phyloP scores from a whole-genome alignment of 2,888 invertebrate species.

The Leucoma salicis region DNA sequence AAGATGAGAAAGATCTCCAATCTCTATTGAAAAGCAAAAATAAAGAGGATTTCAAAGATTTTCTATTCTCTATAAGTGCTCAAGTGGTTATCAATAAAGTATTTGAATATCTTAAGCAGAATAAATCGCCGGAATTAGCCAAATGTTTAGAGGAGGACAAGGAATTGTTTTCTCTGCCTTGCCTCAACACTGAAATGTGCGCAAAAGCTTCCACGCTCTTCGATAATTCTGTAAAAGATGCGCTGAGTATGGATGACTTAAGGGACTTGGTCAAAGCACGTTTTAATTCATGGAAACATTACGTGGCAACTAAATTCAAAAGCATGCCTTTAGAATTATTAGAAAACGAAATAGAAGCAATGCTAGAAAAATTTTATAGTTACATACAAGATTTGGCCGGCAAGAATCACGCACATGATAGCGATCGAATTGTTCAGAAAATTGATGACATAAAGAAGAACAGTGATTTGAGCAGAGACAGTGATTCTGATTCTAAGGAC shows the following conservation, averaged over 20 bases:
- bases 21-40: constrained; percentile 55
- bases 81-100: constrained; percentile 71
- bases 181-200: constrained; percentile 57
- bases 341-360: constrained; percentile 62
- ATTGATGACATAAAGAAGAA: constrained; percentile 54
- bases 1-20: constrained; percentile 62
- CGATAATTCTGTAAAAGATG: constrained; percentile 67
- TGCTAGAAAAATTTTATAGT: constrained; percentile 65
- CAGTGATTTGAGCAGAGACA: constrained; percentile 47
- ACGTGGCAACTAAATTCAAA: constrained; percentile 59
- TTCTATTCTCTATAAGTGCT: constrained; percentile 63
- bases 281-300: constrained; percentile 66
- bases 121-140: constrained; percentile 56
- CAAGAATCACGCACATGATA: constrained; percentile 43
- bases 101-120: constrained; percentile 64
- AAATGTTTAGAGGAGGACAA: constrained; percentile 60
- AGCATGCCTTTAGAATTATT: constrained; percentile 59
- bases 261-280: constrained; percentile 55
- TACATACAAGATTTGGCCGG: constrained; percentile 63
- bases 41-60: constrained; percentile 63
- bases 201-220: constrained; percentile 58
- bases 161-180: constrained; percentile 49
- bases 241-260: constrained; percentile 62
- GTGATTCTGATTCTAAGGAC: constrained; percentile 51
- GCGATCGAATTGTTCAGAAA: constrained; percentile 56